Evolutionary conservation across 23 tunicate species (phyloP), one percentile per base, ranked within the genome.

Genomic region (Diplosoma virens): DNA sequence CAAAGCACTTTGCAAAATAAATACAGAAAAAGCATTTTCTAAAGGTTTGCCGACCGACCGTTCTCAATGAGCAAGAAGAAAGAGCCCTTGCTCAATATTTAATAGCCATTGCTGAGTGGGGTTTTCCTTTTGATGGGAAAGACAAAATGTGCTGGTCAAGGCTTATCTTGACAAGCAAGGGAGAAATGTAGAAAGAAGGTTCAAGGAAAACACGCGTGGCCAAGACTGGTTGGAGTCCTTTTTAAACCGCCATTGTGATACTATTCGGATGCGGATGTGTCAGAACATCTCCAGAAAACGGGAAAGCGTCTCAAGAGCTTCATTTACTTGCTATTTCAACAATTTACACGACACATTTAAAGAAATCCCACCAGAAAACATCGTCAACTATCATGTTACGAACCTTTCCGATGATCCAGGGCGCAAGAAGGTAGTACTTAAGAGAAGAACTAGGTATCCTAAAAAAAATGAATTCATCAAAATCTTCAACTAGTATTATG

Each of bases 391-490:
- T 41, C 11, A 41, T 41, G 50, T 7, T 9, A 41, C 50, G 11
- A 41, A 41, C 26, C 63, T 77, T 24, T 59, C 81, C 3, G 81
- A 77, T 59, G 81, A 77, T 28, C 81, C 75, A 26, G 81, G 81
- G 29, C 64, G 71, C 48, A 77, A 77, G 47, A 58, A 35, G 25
- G 33, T 56, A 18, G 47, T 22, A 6, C 30, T 77, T 32, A 59
- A 59, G 36, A 77, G 72, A 30, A 50, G 71, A 9, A 58, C 32
- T 2, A 77, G 41, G 4, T 37, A 77, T 1, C 72, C 72, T 11
- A 74, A 58, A 28, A 58, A 50, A 63, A 59, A 59, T 59, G 71
- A 77, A 77, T 32, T 59, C 27, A 9, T 77, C 74, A 4, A 58
- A 77, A 59, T 7, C 25, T 18, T 58, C 47, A 16, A 59, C 50